Conservation (phyloP, 2,113 vertebrate genomes). For the Mus spicilegus region DNA sequence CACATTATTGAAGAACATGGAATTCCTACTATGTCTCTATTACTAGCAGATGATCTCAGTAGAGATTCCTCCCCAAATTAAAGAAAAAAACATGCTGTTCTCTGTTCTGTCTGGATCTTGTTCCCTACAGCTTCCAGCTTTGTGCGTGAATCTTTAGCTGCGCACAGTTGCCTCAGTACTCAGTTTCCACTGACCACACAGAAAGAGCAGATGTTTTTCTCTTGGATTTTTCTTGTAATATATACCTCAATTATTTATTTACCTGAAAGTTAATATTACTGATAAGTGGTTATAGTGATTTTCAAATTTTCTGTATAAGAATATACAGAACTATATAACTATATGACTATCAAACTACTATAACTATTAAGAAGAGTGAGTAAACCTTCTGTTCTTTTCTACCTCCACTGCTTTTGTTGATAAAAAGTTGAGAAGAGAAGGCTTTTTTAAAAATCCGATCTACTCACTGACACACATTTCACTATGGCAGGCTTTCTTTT, state of each 20-base stretch:
- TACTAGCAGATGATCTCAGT: background rate
- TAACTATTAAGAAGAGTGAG: background rate
- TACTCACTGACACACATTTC: background rate
- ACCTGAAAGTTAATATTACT: background rate
- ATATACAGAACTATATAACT: background rate
- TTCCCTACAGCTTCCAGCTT: rapidly evolving
- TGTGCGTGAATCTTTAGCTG: background rate
- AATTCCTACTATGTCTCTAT: background rate
- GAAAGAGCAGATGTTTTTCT: background rate
- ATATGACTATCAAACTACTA: background rate
- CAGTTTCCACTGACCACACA: rapidly evolving
- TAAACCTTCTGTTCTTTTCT: background rate
- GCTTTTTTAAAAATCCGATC: background rate
- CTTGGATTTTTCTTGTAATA: background rate
- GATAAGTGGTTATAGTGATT: background rate
- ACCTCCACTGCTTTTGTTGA: background rate
- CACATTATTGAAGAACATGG: background rate
- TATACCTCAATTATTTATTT: background rate
- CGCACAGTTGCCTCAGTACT: background rate
- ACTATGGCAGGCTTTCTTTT: background rate
- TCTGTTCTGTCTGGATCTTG: too few relatives aligned
- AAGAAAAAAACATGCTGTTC: rapidly evolving
- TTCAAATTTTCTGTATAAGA: background rate
- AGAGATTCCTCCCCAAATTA: background rate
- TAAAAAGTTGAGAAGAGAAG: background rate